Evolutionary conservation across 2,888 invertebrate species (phyloP).

Genomic region (Fabriciana adippe): DNA sequence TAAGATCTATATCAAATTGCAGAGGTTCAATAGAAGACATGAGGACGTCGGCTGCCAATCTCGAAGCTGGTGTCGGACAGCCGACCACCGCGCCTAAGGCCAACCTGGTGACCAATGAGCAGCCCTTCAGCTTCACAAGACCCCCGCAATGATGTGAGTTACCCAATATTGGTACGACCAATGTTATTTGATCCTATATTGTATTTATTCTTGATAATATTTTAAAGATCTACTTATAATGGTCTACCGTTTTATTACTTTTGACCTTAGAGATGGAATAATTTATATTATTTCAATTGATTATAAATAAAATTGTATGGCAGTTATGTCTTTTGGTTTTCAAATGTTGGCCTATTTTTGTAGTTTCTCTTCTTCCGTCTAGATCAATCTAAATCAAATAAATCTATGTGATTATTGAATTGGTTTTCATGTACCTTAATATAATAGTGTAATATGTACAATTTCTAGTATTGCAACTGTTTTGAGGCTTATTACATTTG

Average conservation of each 20-base stretch:
- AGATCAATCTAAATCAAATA: no score
- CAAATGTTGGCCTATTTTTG: no score
- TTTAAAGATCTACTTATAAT: constrained; percentile 3
- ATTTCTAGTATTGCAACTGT: no score
- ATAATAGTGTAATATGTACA: no score
- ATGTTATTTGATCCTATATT: constrained; percentile 2
- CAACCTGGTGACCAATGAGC: constrained; percentile 90
- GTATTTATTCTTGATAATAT: constrained; percentile 7
- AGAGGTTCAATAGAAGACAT: constrained; percentile 92
- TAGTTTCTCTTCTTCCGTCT: no score
- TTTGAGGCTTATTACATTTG: no score
- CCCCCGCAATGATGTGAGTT: constrained; percentile 73
- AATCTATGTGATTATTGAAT: no score
- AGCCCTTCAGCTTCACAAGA: constrained; percentile 89
- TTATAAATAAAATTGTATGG: no score
- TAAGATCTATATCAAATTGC: neutral
- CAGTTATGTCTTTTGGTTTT: no score
- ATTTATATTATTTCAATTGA: no score
- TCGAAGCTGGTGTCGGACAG: constrained; percentile 65
- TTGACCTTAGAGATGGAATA: neutral
- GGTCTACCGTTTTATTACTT: constrained; percentile 10
- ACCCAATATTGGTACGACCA: neutral
- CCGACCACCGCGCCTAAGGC: constrained; percentile 85
- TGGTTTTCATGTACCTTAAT: no score
- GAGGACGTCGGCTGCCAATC: constrained; percentile 85